Conservation (phyloP, 2,797 vertebrate species). For the Urophycis tenuis region DNA sequence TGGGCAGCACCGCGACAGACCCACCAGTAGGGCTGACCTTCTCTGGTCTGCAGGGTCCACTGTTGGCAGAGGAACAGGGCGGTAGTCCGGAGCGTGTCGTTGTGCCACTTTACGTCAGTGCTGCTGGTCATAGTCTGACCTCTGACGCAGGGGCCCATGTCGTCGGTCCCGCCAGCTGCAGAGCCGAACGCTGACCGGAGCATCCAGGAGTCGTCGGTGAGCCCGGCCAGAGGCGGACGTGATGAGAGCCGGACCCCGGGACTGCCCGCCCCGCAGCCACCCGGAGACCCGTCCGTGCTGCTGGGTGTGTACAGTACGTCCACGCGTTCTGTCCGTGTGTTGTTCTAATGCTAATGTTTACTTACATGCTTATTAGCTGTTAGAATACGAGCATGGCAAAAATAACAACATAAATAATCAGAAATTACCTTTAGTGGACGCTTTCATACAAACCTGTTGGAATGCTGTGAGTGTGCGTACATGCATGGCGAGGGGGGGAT, state of each 20-base stretch:
- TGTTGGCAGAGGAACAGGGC: too few species aligned
- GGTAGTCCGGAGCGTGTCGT: too few species aligned
- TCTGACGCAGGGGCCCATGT: conserved; percentile 54
- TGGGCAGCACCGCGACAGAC: not conserved
- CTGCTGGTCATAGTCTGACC: not conserved
- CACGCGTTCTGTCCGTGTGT: not conserved
- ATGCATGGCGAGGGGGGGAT: not conserved
- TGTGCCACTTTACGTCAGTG: too few species aligned
- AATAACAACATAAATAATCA: too few species aligned
- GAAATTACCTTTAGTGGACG: too few species aligned
- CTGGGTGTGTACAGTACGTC: conserved; percentile 68
- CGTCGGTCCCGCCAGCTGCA: conserved; percentile 57
- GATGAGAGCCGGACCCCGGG: conserved; percentile 42
- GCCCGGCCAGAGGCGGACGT: conserved; percentile 19
- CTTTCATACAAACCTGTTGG: too few species aligned
- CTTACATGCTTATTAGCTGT: not conserved
- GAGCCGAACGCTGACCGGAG: conserved; percentile 53
- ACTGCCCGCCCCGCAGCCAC: conserved; percentile 31
- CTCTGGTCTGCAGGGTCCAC: not conserved
- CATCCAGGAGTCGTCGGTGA: conserved; percentile 33
- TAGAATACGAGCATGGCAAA: too few species aligned
- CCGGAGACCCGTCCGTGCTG: conserved; percentile 34
- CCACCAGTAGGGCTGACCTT: not conserved
- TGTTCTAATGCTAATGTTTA: too few species aligned
- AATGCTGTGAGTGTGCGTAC: not conserved